Percentiles rank a stretch among this genome's conserved stretches.
Evolutionary conservation across 2,797 vertebrate genomes (phyloP).

Genomic region (Schizothorax lantsangensis): DNA sequence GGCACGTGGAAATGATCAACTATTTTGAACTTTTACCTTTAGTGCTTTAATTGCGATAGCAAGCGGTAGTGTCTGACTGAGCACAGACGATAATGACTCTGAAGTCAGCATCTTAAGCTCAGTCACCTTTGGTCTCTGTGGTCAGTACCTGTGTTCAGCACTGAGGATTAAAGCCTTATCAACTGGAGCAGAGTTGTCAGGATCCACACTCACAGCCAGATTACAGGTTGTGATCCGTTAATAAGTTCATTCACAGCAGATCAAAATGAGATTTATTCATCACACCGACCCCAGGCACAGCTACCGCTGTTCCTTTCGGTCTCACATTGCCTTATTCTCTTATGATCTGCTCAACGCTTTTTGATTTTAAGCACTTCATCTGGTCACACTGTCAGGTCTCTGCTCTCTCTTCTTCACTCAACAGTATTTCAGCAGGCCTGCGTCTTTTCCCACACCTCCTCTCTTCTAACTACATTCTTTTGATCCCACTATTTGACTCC

Average conservation of each 20-base stretch:
- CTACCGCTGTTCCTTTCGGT: background rate
- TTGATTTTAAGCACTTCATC: slow-evolving; percentile 1
- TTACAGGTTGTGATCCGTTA: slow-evolving; percentile 53
- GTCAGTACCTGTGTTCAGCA: slow-evolving; percentile 48
- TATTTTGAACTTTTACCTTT: background rate
- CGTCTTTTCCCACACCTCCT: background rate
- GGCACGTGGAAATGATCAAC: background rate
- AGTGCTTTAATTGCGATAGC: background rate
- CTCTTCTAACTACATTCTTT: slow-evolving; percentile 21
- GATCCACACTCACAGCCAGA: slow-evolving; percentile 38
- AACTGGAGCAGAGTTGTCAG: slow-evolving; percentile 47
- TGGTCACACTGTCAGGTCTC: background rate
- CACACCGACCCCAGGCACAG: slow-evolving; percentile 22
- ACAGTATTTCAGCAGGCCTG: background rate
- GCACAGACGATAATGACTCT: slow-evolving; percentile 46
- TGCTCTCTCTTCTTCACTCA: background rate
- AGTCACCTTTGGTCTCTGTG: slow-evolving; percentile 45
- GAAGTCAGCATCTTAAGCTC: slow-evolving; percentile 47
- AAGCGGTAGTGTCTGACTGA: slow-evolving; percentile 1
- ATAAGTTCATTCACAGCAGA: slow-evolving; percentile 43
- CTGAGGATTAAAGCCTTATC: slow-evolving; percentile 55
- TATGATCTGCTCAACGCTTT: slow-evolving; percentile 38
- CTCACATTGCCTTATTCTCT: slow-evolving; percentile 37
- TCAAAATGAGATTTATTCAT: slow-evolving; percentile 53
- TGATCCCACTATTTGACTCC: slow-evolving; percentile 10